Base-by-base conservation (phyloP, 2,113 vertebrate genomes). In the Trematomus loennbergii region DNA sequence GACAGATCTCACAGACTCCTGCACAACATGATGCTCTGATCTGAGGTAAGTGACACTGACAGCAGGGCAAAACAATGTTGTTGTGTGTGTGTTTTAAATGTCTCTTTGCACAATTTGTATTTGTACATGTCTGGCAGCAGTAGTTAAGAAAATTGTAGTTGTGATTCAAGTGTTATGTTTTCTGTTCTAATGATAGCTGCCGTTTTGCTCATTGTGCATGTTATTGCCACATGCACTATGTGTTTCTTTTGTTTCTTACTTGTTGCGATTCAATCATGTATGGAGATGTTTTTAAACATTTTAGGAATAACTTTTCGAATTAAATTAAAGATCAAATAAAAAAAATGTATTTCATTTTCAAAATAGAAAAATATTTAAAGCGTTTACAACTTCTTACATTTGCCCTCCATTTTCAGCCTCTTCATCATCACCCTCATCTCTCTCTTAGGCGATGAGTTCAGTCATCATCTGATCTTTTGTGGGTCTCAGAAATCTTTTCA, bases 11-110 rank as follows among this genome's bases (percentile, higher is more conserved):
- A 11, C 36, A 50, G 8, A 7, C 75, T 85, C 22, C 72, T 48
- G 70, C 43, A 12, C 68, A 10, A 2, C 73, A 1, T 12, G 82
- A 82, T 60, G 52, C 49, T 73, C 66, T 77, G 58, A 80, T 61
- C 2, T 62, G 5, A 85, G 62, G 91, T 92, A 75, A 77, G 77
- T 75, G 25, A 48, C 8, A 18, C 15, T 5, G 22, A 13, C 0
- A 74, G 10, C 0, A 15, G 0, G 15, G 8, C 15, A 18, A 10
- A 15, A 3, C 0, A 5, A 45, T n/a, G 10, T 0, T 45, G 8
- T 11, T 62, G 36, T 53, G 6, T 1, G 17, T 2, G 40, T 64
- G 0, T 48, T 60, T 60, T 9, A 9, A 54, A 2, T 1, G 63
- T 62, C 36, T 29, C 13, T 12, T 12, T 9, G 16, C 46, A 36